A percentile compares a stretch with the other conserved stretches of the same genome.
Evolutionary conservation across 2,113 vertebrate genomes (phyloP).

Genomic region (Corythoichthys intestinalis): DNA sequence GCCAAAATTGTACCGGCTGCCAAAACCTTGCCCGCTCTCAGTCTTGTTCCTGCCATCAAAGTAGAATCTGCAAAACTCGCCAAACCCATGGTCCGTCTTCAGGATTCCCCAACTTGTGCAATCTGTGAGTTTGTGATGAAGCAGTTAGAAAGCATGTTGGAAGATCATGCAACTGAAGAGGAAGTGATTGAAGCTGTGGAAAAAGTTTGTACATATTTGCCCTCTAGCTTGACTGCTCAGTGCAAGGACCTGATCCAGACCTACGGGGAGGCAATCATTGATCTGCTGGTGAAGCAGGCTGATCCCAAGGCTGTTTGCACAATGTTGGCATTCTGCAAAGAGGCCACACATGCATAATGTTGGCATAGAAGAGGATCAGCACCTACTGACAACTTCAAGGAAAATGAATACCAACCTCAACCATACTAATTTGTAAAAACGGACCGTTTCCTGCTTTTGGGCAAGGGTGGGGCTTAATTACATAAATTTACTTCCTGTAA

Average conservation of each 20-base stretch:
- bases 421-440: too few species aligned
- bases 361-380: neutral
- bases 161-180: constrained; percentile 80
- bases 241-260: constrained; percentile 84
- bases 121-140: constrained; percentile 84
- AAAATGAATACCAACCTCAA: too few species aligned
- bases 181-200: constrained; percentile 67
- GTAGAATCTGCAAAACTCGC: constrained; percentile 42
- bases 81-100: constrained; percentile 58
- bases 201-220: constrained; percentile 77
- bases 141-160: constrained; percentile 74
- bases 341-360: constrained; percentile 27
- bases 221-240: constrained; percentile 58
- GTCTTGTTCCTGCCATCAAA: constrained; percentile 65
- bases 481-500: too few species aligned
- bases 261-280: constrained; percentile 81
- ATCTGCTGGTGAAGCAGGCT: constrained; percentile 78
- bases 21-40: constrained; percentile 62
- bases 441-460: too few species aligned
- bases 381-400: too few species aligned
- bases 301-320: constrained; percentile 78
- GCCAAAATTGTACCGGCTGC: constrained; percentile 68
- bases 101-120: constrained; percentile 68
- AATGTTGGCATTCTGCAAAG: constrained; percentile 75
- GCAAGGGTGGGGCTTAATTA: too few species aligned